A percentile compares a stretch with the other conserved stretches of the same genome.
Conservation (phyloP, 2,113 vertebrate species). For the Piaya cayana region DNA sequence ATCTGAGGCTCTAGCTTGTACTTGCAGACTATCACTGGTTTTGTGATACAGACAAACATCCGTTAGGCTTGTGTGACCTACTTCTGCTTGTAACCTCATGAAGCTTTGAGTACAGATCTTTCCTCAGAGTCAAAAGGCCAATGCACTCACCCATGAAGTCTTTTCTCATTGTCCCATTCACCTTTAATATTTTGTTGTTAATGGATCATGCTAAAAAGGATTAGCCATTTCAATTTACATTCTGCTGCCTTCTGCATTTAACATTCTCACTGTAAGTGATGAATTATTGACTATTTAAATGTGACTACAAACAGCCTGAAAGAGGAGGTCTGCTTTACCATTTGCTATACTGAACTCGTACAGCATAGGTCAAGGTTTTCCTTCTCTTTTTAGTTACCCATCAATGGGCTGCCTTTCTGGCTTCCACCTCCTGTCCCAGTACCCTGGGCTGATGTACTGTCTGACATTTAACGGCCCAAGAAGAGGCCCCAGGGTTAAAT, state of each 20-base stretch:
- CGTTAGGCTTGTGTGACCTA: not conserved
- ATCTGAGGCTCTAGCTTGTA: not conserved
- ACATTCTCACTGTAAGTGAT: constrained; percentile 30
- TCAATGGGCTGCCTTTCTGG: not conserved
- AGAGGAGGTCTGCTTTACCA: not conserved
- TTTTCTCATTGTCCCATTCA: constrained; percentile 15
- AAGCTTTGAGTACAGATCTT: constrained; percentile 43
- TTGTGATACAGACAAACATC: constrained; percentile 13
- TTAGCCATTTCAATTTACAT: constrained; percentile 67
- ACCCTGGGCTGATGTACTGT: not conserved
- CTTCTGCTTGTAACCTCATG: constrained; percentile 22
- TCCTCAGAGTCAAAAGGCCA: constrained; percentile 17
- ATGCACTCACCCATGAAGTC: not conserved
- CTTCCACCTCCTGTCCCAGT: not conserved
- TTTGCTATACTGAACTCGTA: not conserved
- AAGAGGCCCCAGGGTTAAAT: constrained; percentile 63
- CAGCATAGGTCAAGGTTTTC: not conserved
- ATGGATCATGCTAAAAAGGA: constrained; percentile 66
- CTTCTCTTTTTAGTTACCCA: not conserved
- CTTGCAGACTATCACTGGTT: not conserved
- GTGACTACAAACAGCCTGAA: constrained; percentile 41
- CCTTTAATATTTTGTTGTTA: constrained; percentile 65
- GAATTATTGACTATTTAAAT: constrained; percentile 70
- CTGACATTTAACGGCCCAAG: constrained; percentile 1
- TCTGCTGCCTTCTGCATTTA: constrained; percentile 62